Conservation (phyloP, 2,888 invertebrate species). For the Polydrusus tereticollis region DNA sequence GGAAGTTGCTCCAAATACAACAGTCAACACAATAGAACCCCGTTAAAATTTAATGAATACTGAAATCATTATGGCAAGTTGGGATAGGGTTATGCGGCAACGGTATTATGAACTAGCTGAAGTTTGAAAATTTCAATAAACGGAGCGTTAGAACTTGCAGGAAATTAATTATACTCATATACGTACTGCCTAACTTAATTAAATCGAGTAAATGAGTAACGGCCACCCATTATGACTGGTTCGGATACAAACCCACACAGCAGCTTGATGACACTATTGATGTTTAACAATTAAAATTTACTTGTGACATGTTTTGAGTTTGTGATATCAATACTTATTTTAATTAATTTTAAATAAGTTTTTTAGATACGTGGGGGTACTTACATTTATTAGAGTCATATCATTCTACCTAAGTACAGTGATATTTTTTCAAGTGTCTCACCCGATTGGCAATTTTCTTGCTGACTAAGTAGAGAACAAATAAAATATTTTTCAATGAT, state of each 20-base stretch:
- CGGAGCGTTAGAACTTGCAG: not conserved
- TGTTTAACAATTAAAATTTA: not conserved
- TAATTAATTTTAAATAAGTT: too few species aligned
- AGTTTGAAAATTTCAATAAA: not conserved
- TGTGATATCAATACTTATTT: too few species aligned
- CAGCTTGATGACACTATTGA: not conserved
- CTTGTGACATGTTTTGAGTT: not conserved
- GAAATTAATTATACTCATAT: not conserved
- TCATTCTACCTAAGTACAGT: too few species aligned
- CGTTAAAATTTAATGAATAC: not conserved
- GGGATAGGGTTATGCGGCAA: not conserved
- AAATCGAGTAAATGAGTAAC: not conserved
- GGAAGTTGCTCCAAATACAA: not conserved
- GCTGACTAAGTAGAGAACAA: too few species aligned
- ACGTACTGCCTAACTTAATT: not conserved
- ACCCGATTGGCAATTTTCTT: too few species aligned
- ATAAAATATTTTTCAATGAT: too few species aligned
- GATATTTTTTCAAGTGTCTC: too few species aligned
- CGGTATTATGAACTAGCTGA: not conserved
- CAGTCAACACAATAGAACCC: not conserved
- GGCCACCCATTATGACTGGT: not conserved
- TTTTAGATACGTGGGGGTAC: too few species aligned
- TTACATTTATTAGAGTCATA: too few species aligned
- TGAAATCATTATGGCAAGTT: not conserved
- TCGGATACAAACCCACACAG: not conserved